phyloP scores from a whole-genome alignment of 2,113 vertebrate genomes.

The Bagarius yarrelli region DNA sequence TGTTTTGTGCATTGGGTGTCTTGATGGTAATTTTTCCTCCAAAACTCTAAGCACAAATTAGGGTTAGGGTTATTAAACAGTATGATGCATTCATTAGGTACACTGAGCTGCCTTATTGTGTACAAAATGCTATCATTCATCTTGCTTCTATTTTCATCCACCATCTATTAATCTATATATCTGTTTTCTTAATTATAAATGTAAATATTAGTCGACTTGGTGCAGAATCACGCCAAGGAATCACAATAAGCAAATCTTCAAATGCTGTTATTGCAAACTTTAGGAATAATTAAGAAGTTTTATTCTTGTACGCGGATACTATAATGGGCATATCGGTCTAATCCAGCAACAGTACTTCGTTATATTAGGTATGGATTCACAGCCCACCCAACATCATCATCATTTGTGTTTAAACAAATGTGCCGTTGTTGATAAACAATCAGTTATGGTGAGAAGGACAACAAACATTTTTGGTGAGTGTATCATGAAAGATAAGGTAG shows the following conservation, averaged over 20 bases:
- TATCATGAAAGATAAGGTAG: not conserved
- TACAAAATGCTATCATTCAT: slow-evolving; percentile 45
- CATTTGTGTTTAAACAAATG: slow-evolving; percentile 49
- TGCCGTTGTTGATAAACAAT: no score
- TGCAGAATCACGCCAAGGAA: slow-evolving; percentile 58
- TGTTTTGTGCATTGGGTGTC: slow-evolving; percentile 56
- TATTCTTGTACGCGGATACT: slow-evolving; percentile 43
- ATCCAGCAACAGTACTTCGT: slow-evolving; percentile 38
- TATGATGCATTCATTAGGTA: slow-evolving; percentile 59
- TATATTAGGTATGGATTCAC: slow-evolving; percentile 44
- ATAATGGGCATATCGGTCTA: slow-evolving; percentile 54
- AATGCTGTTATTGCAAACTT: slow-evolving; percentile 63
- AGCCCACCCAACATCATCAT: slow-evolving; percentile 44
- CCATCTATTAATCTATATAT: slow-evolving; percentile 51
- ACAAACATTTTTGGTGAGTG: not conserved
- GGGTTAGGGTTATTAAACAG: slow-evolving; percentile 60
- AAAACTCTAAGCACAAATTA: slow-evolving; percentile 64
- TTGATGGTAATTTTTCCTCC: slow-evolving; percentile 57
- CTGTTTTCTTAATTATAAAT: slow-evolving; percentile 59
- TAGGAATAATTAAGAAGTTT: slow-evolving; percentile 60
- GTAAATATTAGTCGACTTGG: slow-evolving; percentile 55
- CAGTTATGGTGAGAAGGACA: no score
- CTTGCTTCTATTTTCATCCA: slow-evolving; percentile 19
- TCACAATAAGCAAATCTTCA: slow-evolving; percentile 59
- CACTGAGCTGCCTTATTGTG: slow-evolving; percentile 54